Conservation (phyloP, 1,140 invertebrate species). For the Apis florea region DNA sequence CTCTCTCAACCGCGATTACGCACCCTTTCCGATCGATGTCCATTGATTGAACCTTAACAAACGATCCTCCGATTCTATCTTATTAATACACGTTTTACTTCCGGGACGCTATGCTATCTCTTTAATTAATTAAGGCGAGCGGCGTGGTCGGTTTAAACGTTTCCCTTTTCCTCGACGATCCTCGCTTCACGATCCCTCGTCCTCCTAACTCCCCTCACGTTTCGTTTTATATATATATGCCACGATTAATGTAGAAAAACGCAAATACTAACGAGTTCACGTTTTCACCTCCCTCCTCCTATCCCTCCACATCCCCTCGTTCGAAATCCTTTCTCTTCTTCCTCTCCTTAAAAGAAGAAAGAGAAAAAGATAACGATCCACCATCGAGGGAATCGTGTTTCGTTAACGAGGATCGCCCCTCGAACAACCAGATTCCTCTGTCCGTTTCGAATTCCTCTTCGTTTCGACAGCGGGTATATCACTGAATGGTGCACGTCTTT, state of each 20-base stretch:
- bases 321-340: too few relatives aligned
- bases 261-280: not conserved
- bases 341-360: not conserved
- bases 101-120: slow-evolving; percentile 62
- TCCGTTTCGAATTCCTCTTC: slow-evolving; percentile 21
- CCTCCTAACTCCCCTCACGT: not conserved
- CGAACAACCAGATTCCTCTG: not conserved
- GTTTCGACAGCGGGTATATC: slow-evolving; percentile 53
- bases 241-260: not conserved
- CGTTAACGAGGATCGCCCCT: slow-evolving; percentile 54
- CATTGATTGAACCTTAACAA: slow-evolving; percentile 49
- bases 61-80: slow-evolving; percentile 39
- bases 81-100: slow-evolving; percentile 55
- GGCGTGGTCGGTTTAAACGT: slow-evolving; percentile 66
- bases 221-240: not conserved
- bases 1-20: not conserved
- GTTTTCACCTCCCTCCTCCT: not conserved
- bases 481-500: slow-evolving; percentile 73
- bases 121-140: slow-evolving; percentile 69
- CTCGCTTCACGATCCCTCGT: slow-evolving; percentile 46
- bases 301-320: too few relatives aligned
- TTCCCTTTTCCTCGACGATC: slow-evolving; percentile 49
- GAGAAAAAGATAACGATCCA: not conserved
- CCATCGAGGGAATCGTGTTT: not conserved
- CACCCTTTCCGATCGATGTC: slow-evolving; percentile 29